Evolutionary conservation across 2,797 vertebrate genomes (phyloP), one percentile per base, ranked within the genome.

Genomic region (Poecilia picta): DNA sequence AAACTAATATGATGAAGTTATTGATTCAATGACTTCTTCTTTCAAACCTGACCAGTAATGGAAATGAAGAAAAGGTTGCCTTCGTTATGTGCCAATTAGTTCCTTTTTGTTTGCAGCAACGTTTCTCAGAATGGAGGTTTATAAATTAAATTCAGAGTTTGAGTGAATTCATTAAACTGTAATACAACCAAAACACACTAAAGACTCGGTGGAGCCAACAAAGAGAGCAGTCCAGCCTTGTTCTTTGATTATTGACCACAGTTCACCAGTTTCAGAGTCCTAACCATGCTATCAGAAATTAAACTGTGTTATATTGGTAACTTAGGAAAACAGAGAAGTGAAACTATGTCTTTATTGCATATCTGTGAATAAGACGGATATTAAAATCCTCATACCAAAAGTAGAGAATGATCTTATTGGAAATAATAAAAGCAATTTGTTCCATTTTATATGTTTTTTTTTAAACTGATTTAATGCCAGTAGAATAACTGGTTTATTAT

Each of bases 21-120:
- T n/a, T 20, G n/a, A 75, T 43, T 23, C 8, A 0, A 18, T 62
- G 41, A 73, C 33, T 36, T 31, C 18, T 33, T 72, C 8, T 36
- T 49, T 51, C 33, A 53, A 73, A 39, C 1, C 20, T 36, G 90
- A 92, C 91, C 92, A 66, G 81, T 92, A 68, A 91, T 0, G 36
- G 85, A 86, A 80, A 90, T 91, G 89, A 83, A 79, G 80, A 39
- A 16, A 53, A 88, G 88, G 85, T 88, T 88, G 78, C 16, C 0
- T 23, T 78, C 89, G 90, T 91, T 78, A 78, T 82, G 82, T 88
- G 83, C 85, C 87, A 84, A 79, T 78, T 76, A 53, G 11, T 41
- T 83, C 57, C 46, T 79, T 82, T 87, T 85, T 81, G 72, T 46
- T 49, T 70, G 23, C 0, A 12, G 47, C 25, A 72, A 64, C 87